Evolutionary conservation across 2,113 vertebrate species (phyloP).

Genomic region (Cyprinodon brontotheroides): DNA sequence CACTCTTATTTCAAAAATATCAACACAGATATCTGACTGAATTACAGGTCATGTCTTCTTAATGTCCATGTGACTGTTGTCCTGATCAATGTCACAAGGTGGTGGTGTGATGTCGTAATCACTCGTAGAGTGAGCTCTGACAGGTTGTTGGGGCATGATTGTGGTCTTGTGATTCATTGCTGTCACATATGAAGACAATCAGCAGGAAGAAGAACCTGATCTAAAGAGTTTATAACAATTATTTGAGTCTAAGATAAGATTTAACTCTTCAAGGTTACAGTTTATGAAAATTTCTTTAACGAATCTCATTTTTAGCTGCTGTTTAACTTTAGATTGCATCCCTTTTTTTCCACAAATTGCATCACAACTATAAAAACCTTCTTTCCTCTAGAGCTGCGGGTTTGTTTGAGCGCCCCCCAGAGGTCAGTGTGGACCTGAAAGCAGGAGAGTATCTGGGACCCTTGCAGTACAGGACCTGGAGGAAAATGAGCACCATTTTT

Average conservation of each 20-base stretch:
- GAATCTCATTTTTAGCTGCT: neutral
- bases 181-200: neutral
- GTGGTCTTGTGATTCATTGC: neutral
- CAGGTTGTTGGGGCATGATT: constrained; percentile 21
- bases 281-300: neutral
- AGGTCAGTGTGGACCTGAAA: constrained; percentile 63
- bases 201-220: neutral
- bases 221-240: neutral
- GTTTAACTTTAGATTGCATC: no score
- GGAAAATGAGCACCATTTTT: constrained; percentile 71
- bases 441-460: constrained; percentile 72
- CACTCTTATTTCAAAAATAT: neutral
- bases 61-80: neutral
- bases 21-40: neutral
- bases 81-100: neutral
- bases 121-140: neutral
- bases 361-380: no score
- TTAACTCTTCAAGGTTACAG: neutral
- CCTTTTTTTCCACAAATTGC: no score
- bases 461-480: constrained; percentile 76
- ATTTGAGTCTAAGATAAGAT: neutral
- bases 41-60: neutral
- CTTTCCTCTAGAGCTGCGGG: constrained; percentile 57
- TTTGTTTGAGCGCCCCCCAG: constrained; percentile 62
- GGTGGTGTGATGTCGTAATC: neutral